phyloP scores from a whole-genome alignment of 2,888 invertebrate genomes.

The Nymphalis c-album region DNA sequence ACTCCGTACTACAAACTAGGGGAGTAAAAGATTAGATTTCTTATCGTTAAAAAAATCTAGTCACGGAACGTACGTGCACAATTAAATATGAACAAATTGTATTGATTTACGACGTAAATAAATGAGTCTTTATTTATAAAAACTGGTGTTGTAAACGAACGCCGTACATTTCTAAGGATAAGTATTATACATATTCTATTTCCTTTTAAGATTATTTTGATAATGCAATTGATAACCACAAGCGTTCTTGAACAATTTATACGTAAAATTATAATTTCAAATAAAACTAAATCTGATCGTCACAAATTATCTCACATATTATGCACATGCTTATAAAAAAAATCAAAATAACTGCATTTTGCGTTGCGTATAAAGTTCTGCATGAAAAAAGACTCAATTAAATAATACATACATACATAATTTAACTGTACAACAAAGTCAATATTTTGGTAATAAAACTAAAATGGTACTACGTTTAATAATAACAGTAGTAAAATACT shows the following conservation, averaged over 20 bases:
- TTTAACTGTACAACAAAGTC: background rate
- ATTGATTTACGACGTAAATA: slow-evolving; percentile 40
- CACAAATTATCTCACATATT: too few species aligned
- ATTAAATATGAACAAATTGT: slow-evolving; percentile 44
- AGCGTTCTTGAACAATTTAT: too few species aligned
- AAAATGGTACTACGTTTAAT: background rate
- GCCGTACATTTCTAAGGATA: too few species aligned
- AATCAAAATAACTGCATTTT: too few species aligned
- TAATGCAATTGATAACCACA: too few species aligned
- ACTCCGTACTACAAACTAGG: slow-evolving; percentile 62
- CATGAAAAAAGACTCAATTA: background rate
- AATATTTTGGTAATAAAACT: background rate
- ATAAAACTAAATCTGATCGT: too few species aligned
- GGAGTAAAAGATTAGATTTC: slow-evolving; percentile 76
- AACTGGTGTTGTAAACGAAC: background rate
- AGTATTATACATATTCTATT: too few species aligned
- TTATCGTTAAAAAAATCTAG: slow-evolving; percentile 68
- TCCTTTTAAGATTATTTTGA: too few species aligned
- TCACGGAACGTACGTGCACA: slow-evolving; percentile 40
- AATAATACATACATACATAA: background rate
- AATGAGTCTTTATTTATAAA: slow-evolving; percentile 4
- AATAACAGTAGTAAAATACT: too few species aligned
- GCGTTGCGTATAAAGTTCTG: too few species aligned
- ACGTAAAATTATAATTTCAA: too few species aligned
- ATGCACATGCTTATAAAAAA: too few species aligned